Evolutionary conservation across 2,113 vertebrate species (phyloP).

Genomic region (Hucho hucho): DNA sequence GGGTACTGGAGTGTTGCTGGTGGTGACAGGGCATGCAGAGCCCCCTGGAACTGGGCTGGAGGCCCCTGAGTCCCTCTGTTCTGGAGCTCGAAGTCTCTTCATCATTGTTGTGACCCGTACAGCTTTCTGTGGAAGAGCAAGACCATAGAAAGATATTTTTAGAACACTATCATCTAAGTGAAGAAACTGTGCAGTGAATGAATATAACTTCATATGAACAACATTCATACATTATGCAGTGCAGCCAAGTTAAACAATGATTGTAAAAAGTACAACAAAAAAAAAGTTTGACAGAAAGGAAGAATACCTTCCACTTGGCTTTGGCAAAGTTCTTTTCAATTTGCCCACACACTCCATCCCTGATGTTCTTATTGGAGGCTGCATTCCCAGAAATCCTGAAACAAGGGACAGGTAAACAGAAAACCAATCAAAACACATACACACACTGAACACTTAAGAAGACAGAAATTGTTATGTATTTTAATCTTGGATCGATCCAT

Average conservation of each 20-base stretch:
- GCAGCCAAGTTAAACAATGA: too few species aligned
- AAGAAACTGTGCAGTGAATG: background rate
- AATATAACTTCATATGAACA: background rate
- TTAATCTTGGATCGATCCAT: constrained; percentile 31
- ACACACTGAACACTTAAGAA: background rate
- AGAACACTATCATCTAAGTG: too few species aligned
- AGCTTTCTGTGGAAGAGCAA: constrained; percentile 82
- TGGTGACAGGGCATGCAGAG: constrained; percentile 43
- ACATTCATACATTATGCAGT: background rate
- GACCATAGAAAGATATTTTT: background rate
- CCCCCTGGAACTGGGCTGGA: constrained; percentile 61
- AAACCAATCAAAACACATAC: background rate
- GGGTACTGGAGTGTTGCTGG: constrained; percentile 55
- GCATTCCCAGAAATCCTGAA: constrained; percentile 97
- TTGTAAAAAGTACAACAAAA: background rate
- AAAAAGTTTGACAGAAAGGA: background rate
- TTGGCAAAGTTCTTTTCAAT: constrained; percentile 98
- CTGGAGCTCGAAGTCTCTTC: constrained; percentile 90
- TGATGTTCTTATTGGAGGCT: constrained; percentile 98
- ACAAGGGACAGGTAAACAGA: constrained; percentile 6
- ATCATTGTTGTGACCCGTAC: constrained; percentile 96
- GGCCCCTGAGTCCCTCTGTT: constrained; percentile 78
- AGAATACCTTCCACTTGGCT: constrained; percentile 97
- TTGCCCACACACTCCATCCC: constrained; percentile 95
- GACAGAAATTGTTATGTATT: background rate